Evolutionary conservation across 2,888 invertebrate genomes (phyloP), one percentile per base, ranked within the genome.

Genomic region (Euzetes globulus): DNA sequence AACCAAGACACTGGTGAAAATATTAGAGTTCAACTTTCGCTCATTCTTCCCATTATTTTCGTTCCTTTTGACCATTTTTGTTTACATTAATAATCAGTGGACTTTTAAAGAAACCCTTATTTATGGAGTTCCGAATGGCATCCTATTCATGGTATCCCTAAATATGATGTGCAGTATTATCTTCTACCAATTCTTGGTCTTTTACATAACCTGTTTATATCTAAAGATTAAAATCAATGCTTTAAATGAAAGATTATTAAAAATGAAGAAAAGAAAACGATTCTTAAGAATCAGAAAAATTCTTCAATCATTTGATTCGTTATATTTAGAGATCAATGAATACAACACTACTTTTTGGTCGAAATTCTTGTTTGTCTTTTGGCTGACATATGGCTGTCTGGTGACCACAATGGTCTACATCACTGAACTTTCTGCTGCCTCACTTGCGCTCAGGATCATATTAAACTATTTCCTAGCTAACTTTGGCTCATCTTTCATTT

Each of bases 341-440:
- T 58, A 58, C 17, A 58, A 58, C 58, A 58, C 27, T 15, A 58
- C 58, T 27, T 58, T 7, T 58, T 58, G 27, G 58, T 58, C 58
- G 13, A 27, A 58, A 58, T 58, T 27, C 17, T 58, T 58, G 58
- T 11, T 58, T 5, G 11, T 27, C 2, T 58, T 58, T 27, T 58
- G 58, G 33, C 33, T 33, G 33, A 33, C 5, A 4, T n/a, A n/a
- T n/a, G n/a, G n/a, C n/a, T n/a, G n/a, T 33, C 4, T 7, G 33
- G 33, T 33, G 4, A 4, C 4, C 4, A 6, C 5, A 33, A 6
- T 33, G 7, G 5, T 4, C 4, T 7, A 33, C 7, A 7, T 33
- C 7, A 6, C 7, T 33, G 5, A n/a, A n/a, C 4, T 33, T 4
- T 4, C 7, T 33, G 7, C 7, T 33, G 4, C 7, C 7, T 33